phyloP scores from a whole-genome alignment of 2,113 vertebrate genomes.

The Hyaena hyaena region DNA sequence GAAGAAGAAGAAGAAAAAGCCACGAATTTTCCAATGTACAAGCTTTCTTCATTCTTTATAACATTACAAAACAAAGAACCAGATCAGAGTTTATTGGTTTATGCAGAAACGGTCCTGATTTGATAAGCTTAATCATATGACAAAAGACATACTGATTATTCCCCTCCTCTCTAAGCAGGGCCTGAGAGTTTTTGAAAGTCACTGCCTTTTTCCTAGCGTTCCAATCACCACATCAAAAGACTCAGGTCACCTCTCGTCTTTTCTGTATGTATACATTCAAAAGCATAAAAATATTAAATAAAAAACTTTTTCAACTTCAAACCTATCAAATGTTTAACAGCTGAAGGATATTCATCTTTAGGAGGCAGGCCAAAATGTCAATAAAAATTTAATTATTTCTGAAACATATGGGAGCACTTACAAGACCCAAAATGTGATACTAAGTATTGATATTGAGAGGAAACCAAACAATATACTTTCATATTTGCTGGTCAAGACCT shows the following conservation, averaged over 20 bases:
- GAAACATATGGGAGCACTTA: slow-evolving; percentile 87
- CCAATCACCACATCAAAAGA: slow-evolving; percentile 63
- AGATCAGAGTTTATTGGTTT: slow-evolving; percentile 46
- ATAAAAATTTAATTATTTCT: slow-evolving; percentile 88
- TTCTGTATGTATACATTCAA: slow-evolving; percentile 71
- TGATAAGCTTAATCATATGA: slow-evolving; percentile 66
- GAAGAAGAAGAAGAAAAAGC: neutral
- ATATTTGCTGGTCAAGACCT: slow-evolving; percentile 81
- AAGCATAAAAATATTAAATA: slow-evolving; percentile 78
- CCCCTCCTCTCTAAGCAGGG: neutral
- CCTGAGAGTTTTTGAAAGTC: slow-evolving; percentile 49
- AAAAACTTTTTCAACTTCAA: slow-evolving; percentile 83
- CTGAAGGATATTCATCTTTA: slow-evolving; percentile 88
- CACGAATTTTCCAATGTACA: neutral
- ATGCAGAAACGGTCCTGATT: slow-evolving; percentile 40
- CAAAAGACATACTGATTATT: neutral
- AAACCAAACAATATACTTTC: slow-evolving; percentile 80
- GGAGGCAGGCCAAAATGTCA: slow-evolving; percentile 85
- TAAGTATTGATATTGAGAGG: slow-evolving; percentile 79
- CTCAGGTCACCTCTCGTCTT: slow-evolving; percentile 70
- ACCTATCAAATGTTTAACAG: slow-evolving; percentile 87
- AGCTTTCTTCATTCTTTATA: neutral
- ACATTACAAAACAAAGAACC: neutral
- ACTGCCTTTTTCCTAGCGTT: neutral
- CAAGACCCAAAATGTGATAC: slow-evolving; percentile 78